Conservation (phyloP, 2,797 vertebrate genomes). For the Sciurus carolinensis region DNA sequence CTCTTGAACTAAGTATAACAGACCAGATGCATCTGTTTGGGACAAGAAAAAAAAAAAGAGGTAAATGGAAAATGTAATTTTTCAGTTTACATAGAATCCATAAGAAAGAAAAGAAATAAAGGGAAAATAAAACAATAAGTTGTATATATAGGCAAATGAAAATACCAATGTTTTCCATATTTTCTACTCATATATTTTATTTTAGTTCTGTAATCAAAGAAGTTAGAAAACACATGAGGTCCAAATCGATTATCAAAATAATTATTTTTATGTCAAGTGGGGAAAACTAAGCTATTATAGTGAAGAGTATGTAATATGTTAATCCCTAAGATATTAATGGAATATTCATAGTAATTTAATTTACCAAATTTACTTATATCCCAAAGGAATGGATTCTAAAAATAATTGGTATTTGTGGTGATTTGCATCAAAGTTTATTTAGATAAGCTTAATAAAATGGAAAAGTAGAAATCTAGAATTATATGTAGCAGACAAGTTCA, state of each 20-base stretch:
- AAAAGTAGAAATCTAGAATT: slow-evolving; percentile 10
- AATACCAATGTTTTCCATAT: slow-evolving; percentile 46
- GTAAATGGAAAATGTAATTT: slow-evolving; percentile 36
- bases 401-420: background rate
- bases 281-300: slow-evolving; percentile 41
- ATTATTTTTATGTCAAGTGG: slow-evolving; percentile 12
- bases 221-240: background rate
- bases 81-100: slow-evolving; percentile 42
- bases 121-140: slow-evolving; percentile 39
- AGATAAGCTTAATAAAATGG: slow-evolving; percentile 55
- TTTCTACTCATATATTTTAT: slow-evolving; percentile 53
- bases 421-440: slow-evolving; percentile 11
- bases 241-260: slow-evolving; percentile 54
- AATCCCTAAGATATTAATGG: slow-evolving; percentile 28
- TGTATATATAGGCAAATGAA: background rate
- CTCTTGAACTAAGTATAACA: slow-evolving; percentile 73
- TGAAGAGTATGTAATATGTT: background rate
- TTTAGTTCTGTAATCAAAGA: slow-evolving; percentile 52
- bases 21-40: slow-evolving; percentile 57
- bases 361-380: slow-evolving; percentile 41
- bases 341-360: slow-evolving; percentile 14
- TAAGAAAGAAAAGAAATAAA: slow-evolving; percentile 63
- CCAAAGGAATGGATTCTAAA: background rate
- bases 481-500: background rate
- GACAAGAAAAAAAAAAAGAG: slow-evolving; percentile 57